Conservation (phyloP, 1,140 invertebrate genomes). For the Atta texana region DNA sequence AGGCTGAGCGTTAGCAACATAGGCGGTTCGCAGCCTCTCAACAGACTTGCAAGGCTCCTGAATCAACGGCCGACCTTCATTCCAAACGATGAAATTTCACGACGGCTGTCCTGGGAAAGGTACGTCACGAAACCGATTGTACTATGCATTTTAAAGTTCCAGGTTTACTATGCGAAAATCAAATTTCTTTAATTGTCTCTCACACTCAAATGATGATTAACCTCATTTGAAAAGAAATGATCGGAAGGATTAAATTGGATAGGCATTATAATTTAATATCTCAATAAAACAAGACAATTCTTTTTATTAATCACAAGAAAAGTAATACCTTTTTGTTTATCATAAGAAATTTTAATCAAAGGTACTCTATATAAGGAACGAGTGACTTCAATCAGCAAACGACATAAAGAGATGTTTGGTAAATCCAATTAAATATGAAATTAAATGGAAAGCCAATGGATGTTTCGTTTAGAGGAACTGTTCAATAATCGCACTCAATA, state of each 20-base stretch:
- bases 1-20: constrained; percentile 81
- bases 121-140: constrained; percentile 79
- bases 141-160: not conserved
- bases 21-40: constrained; percentile 86
- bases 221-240: not conserved
- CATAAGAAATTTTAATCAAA: not conserved
- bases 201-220: not conserved
- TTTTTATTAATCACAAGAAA: no score
- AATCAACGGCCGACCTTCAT: constrained; percentile 87
- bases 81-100: constrained; percentile 86
- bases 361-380: not conserved
- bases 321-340: not conserved
- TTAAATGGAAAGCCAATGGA: constrained; percentile 14
- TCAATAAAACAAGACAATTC: not conserved
- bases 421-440: constrained; percentile 21
- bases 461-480: constrained; percentile 9
- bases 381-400: not conserved
- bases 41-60: constrained; percentile 89
- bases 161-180: not conserved
- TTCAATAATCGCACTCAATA: constrained; percentile 34
- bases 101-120: constrained; percentile 93
- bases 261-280: not conserved
- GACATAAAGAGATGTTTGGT: not conserved
- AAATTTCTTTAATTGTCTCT: not conserved
- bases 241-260: not conserved